Percentiles rank a stretch among this genome's conserved stretches.
Conservation (phyloP, 2,113 vertebrate species). For the Notiomystis cincta region DNA sequence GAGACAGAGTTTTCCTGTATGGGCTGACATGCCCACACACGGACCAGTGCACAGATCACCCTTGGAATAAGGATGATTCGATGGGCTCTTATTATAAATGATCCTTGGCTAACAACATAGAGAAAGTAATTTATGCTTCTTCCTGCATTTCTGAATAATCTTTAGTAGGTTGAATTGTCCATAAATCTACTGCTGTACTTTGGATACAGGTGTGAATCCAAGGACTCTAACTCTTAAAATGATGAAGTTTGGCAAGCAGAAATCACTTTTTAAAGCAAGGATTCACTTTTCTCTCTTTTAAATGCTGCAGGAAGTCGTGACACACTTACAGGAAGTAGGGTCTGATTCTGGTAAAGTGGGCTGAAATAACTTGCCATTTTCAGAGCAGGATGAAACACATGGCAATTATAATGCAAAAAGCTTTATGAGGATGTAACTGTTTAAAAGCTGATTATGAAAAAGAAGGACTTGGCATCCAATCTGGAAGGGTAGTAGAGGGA, state of each 20-base stretch:
- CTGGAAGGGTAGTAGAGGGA: slow-evolving; percentile 29
- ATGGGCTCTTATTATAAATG: slow-evolving; percentile 38
- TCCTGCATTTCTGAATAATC: slow-evolving; percentile 44
- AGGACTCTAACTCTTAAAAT: slow-evolving; percentile 37
- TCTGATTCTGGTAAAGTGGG: not conserved
- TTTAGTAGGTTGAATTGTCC: slow-evolving; percentile 37
- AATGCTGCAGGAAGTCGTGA: slow-evolving; percentile 31
- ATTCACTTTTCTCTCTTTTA: slow-evolving; percentile 7
- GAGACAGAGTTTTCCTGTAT: not conserved
- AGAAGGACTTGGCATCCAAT: slow-evolving; percentile 40
- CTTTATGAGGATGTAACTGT: slow-evolving; percentile 45
- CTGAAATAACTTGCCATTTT: slow-evolving; percentile 40
- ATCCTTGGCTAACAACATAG: slow-evolving; percentile 35
- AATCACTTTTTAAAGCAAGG: slow-evolving; percentile 7
- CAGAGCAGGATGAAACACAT: slow-evolving; percentile 42
- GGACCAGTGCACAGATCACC: slow-evolving; percentile 15
- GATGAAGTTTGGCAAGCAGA: slow-evolving; percentile 45
- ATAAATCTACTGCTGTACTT: slow-evolving; percentile 46
- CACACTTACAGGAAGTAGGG: slow-evolving; percentile 23
- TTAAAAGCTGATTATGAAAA: slow-evolving; percentile 56
- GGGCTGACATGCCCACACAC: not conserved
- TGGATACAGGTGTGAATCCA: slow-evolving; percentile 43
- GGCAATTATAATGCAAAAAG: slow-evolving; percentile 33
- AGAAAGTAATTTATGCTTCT: slow-evolving; percentile 23
- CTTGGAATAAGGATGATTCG: not conserved